Base-by-base conservation (phyloP, 1,140 invertebrate species). In the Heliconius hermathena region DNA sequence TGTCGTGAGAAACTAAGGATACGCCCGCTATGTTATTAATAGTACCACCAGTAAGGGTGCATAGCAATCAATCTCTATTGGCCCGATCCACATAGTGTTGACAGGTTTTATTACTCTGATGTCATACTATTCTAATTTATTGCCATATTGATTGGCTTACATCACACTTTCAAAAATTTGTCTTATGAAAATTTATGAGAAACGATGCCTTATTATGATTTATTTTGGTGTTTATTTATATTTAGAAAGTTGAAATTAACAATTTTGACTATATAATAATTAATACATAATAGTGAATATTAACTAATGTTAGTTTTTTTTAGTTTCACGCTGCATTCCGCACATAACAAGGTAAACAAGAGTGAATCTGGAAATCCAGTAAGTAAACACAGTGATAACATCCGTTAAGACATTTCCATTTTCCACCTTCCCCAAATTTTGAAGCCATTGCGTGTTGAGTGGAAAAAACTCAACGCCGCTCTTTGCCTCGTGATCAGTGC, bases 31-130 rank as follows among this genome's bases (percentile, higher is more conserved):
- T 26, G 4, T 26, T 66, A 66, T 29, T 66, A 18, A 41, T 41
- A 22, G 20, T 72, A 13, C 1, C n/a, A 16, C 71, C 8, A n/a
- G 71, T 60, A 71, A 54, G 73, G 78, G 73, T 52, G 41, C 57
- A 79, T 36, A 49, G 9, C 57, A 73, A 74, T 79, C 74, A 79
- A 79, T 79, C 57, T 71, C 77, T 38, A 78, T 78, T 26, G 74
- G 73, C 29, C 18, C 33, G 46, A 54, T 79, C 60, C 57, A 79
- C 29, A 78, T 74, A 74, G 73, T 75, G 73, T 71, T 79, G 66
- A 74, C 71, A 36, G 38, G 41, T 70, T 71, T 26, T 66, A 71
- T 70, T 57, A 38, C 38, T n/a, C 33, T n/a, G 73, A 49, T 78
- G 60, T 75, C 78, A 79, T 71, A 70, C 72, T 71, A 52, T 60